These are phyloP conservation scores for Pissodes strobi DNA, from an alignment of 1,140 invertebrate genomes.

Conservation along the genomic window DNA sequence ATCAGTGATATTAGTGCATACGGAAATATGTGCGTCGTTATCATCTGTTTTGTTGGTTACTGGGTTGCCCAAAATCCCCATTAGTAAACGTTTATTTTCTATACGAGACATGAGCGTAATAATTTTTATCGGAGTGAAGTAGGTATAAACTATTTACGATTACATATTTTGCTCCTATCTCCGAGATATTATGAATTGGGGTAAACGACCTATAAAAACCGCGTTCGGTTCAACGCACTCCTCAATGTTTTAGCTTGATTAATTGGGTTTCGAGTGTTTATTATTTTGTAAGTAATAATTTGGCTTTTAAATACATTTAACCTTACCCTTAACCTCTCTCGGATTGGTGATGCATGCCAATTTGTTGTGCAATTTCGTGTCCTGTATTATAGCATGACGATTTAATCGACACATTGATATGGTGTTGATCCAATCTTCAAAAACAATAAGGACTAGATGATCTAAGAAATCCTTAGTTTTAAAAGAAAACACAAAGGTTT, in stretches of 20 bases:
- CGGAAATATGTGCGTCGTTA: neutral
- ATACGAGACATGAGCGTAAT: conserved; percentile 4
- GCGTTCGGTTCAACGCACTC: conserved; percentile 5
- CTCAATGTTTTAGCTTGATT: conserved; percentile 10
- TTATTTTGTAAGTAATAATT: neutral
- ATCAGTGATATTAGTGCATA: too few relatives aligned
- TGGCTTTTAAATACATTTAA: conserved; percentile 2
- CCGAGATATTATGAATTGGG: conserved; percentile 17
- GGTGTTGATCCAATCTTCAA: too few relatives aligned
- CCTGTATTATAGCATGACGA: too few relatives aligned
- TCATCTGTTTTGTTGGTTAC: too few relatives aligned
- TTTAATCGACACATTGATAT: too few relatives aligned
- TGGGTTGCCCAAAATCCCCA: neutral
- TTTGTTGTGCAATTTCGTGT: too few relatives aligned
- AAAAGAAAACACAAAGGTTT: too few relatives aligned
- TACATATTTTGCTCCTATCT: conserved; percentile 16
- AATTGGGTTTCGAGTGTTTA: conserved; percentile 15
- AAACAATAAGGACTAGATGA: too few relatives aligned
- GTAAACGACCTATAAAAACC: conserved; percentile 23
- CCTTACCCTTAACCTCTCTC: conserved; percentile 5
- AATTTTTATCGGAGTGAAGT: conserved; percentile 5
- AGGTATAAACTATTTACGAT: neutral
- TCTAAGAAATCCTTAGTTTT: too few relatives aligned
- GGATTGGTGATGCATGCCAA: neutral
- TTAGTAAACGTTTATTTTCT: neutral